Conservation (phyloP, 2,797 vertebrate species). For the Allobates femoralis region DNA sequence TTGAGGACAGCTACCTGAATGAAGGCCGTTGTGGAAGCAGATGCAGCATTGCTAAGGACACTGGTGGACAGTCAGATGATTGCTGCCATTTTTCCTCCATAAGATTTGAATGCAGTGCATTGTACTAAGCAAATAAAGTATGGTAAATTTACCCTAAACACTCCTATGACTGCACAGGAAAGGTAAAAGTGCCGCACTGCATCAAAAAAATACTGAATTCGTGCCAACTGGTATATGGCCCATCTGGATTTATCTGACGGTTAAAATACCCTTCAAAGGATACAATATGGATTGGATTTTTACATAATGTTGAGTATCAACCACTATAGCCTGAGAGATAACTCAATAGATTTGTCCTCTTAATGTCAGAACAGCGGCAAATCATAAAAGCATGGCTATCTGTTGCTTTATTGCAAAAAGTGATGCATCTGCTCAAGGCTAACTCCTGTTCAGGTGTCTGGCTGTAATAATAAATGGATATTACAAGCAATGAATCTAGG, state of each 20-base stretch:
- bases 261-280: not conserved
- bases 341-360: constrained; percentile 19
- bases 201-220: not conserved
- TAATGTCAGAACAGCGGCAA: constrained; percentile 13
- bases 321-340: constrained; percentile 4
- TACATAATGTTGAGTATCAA: constrained; percentile 28
- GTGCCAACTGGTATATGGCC: not conserved
- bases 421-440: constrained; percentile 25
- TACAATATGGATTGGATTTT: constrained; percentile 20
- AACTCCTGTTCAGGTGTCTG: constrained; percentile 8
- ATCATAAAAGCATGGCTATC: not conserved
- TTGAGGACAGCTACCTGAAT: too few species aligned
- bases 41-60: not conserved
- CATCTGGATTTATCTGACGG: not conserved
- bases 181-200: not conserved
- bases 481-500: constrained; percentile 54
- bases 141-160: not conserved
- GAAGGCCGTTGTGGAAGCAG: not conserved
- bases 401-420: constrained; percentile 41
- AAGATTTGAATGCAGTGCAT: not conserved
- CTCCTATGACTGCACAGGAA: not conserved
- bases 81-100: not conserved
- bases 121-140: not conserved
- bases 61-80: not conserved
- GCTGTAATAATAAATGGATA: constrained; percentile 42